phyloP scores from a whole-genome alignment of 2,797 vertebrate genomes.

The Myripristis murdjan region DNA sequence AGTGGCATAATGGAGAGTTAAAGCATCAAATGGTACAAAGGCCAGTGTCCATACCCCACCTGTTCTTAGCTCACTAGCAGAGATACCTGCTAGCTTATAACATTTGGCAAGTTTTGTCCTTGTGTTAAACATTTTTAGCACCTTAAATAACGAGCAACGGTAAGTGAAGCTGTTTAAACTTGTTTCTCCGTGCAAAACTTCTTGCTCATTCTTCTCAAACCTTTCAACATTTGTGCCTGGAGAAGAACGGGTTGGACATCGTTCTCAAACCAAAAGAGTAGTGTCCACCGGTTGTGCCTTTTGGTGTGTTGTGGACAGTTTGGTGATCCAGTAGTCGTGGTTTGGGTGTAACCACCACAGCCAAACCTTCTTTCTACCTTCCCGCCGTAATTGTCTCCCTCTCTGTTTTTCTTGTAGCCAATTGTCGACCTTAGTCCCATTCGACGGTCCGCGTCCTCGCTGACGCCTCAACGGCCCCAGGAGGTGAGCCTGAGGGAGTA shows the following conservation, averaged over 20 bases:
- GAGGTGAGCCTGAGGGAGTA: slow-evolving; percentile 87
- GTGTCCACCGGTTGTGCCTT: slow-evolving; percentile 55
- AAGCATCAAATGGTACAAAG: neutral
- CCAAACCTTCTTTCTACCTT: neutral
- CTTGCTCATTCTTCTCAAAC: slow-evolving; percentile 56
- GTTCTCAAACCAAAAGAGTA: slow-evolving; percentile 57
- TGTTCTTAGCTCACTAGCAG: slow-evolving; percentile 59
- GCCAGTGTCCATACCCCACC: slow-evolving; percentile 47
- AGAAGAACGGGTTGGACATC: slow-evolving; percentile 62
- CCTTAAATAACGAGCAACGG: neutral
- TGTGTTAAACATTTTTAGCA: neutral
- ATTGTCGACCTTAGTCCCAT: slow-evolving; percentile 92
- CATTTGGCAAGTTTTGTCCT: slow-evolving; percentile 9
- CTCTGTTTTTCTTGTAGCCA: slow-evolving; percentile 81
- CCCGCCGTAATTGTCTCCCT: neutral
- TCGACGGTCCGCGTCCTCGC: slow-evolving; percentile 93
- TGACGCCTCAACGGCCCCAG: slow-evolving; percentile 88
- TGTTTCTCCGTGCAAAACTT: slow-evolving; percentile 22
- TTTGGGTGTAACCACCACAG: slow-evolving; percentile 32
- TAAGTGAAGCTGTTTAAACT: slow-evolving; percentile 42
- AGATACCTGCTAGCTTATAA: slow-evolving; percentile 26
- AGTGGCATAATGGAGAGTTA: neutral
- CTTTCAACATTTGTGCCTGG: slow-evolving; percentile 48
- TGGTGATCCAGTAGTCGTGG: slow-evolving; percentile 54
- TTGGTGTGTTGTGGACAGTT: slow-evolving; percentile 65